These are phyloP conservation scores for Nymphalis polychloros DNA, from an alignment of 2,888 invertebrate genomes.

Conservation along the genomic window DNA sequence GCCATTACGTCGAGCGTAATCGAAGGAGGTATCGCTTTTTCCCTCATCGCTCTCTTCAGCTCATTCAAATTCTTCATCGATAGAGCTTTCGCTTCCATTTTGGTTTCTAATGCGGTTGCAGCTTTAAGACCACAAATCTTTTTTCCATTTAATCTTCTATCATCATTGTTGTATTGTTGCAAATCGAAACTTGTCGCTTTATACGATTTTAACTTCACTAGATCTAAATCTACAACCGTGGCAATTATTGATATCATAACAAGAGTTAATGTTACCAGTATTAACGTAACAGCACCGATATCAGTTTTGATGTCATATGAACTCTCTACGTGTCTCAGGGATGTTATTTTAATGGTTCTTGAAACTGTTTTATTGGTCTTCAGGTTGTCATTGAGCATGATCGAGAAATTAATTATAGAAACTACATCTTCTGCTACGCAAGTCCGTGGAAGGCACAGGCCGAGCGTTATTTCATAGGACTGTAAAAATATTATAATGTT, in stretches of 20 bases:
- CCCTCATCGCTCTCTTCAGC: slow-evolving; percentile 50
- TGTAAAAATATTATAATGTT: slow-evolving; percentile 46
- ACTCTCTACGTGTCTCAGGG: slow-evolving; percentile 55
- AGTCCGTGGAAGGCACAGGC: slow-evolving; percentile 74
- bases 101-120: slow-evolving; percentile 2
- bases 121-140: slow-evolving; percentile 35
- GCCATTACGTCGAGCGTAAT: slow-evolving; percentile 70
- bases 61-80: slow-evolving; percentile 48
- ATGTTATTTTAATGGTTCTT: slow-evolving; percentile 56
- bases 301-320: slow-evolving; percentile 58
- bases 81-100: slow-evolving; percentile 37
- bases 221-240: slow-evolving; percentile 69
- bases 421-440: slow-evolving; percentile 69
- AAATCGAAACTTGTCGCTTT: slow-evolving; percentile 64
- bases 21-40: slow-evolving; percentile 60
- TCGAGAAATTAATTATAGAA: slow-evolving; percentile 73
- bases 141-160: slow-evolving; percentile 42
- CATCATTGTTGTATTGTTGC: slow-evolving; percentile 57
- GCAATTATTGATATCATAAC: slow-evolving; percentile 62
- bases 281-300: slow-evolving; percentile 55
- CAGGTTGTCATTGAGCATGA: slow-evolving; percentile 69
- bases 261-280: slow-evolving; percentile 56
- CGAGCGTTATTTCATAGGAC: slow-evolving; percentile 64
- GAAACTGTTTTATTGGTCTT: slow-evolving; percentile 63
- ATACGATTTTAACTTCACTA: slow-evolving; percentile 54